phyloP scores from a whole-genome alignment of 1,140 invertebrate genomes.

The Papilio polyxenes region DNA sequence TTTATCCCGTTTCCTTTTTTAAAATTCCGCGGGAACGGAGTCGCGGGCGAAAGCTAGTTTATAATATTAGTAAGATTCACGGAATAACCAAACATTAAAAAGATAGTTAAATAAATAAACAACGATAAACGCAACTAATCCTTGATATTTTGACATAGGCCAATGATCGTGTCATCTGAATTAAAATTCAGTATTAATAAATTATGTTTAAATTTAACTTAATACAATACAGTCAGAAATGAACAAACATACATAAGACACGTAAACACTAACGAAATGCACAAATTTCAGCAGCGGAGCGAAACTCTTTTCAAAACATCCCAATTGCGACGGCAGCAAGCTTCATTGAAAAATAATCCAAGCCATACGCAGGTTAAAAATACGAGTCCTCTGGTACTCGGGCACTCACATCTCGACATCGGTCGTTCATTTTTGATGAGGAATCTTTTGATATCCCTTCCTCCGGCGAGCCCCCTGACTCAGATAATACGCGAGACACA shows the following conservation, averaged over 20 bases:
- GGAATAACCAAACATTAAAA: too few species aligned
- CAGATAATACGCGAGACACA: constrained; percentile 61
- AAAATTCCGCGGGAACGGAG: too few species aligned
- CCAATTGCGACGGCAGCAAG: constrained; percentile 46
- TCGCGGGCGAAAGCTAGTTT: too few species aligned
- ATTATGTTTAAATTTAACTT: background rate
- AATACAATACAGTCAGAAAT: background rate
- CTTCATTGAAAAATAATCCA: constrained; percentile 66
- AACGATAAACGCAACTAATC: background rate
- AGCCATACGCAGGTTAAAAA: constrained; percentile 61
- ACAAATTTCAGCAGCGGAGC: constrained; percentile 1
- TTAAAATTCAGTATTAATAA: background rate
- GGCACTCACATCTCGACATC: constrained; percentile 64
- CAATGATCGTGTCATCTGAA: background rate
- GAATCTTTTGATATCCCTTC: constrained; percentile 72
- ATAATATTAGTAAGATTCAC: too few species aligned
- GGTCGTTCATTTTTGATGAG: constrained; percentile 75
- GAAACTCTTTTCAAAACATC: constrained; percentile 46
- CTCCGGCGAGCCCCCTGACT: constrained; percentile 48
- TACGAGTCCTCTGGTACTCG: constrained; percentile 57
- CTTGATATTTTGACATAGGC: background rate
- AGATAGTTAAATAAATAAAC: background rate
- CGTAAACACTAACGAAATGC: background rate
- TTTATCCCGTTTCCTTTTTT: too few species aligned
- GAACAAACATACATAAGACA: background rate